Evolutionary conservation across 1,140 invertebrate genomes (phyloP), one percentile per base, ranked within the genome.

Genomic region (Papilio xuthus): DNA sequence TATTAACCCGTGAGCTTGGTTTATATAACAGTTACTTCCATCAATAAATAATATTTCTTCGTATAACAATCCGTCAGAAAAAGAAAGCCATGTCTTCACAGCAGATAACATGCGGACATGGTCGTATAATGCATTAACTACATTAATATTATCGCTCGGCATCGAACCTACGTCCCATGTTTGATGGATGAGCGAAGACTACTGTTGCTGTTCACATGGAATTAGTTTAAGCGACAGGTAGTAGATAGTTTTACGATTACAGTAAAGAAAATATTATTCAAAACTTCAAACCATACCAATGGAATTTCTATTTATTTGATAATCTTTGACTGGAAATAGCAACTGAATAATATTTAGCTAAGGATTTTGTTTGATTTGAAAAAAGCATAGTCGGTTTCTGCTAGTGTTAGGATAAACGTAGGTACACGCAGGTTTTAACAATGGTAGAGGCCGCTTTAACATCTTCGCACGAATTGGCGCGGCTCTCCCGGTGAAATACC

Each of bases 101-200:
- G 26, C 13, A 67, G 60, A 67, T 67, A 67, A 67, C 26, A 67
- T 20, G 20, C 20, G 12, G 26, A 67, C 60, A 28, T 32, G 60
- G 60, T 4, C 8, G 13, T 20, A 8, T 23, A 56, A 56, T 56
- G 26, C 23, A 67, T 67, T 67, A 67, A 67, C 4, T 28, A 67
- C 60, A 67, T 67, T 67, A 67, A 67, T 67, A 67, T 67, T 67
- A 67, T 67, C 26, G 20, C n/a, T 56, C 23, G 60, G 13, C 12
- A 67, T 67, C 60, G 60, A 67, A 67, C 23, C 60, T 15, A 23
- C 23, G 56, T 26, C 60, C 10, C 60, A 67, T 67, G 60, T 67
- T 28, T 67, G 60, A 67, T 28, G 60, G 60, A 67, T 67, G 60
- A 60, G 56, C 12, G 56, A 67, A 18, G 26, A 12, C 56, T 23